phyloP scores from a whole-genome alignment of 2,888 invertebrate species.

The Dicranocentrus wangi region DNA sequence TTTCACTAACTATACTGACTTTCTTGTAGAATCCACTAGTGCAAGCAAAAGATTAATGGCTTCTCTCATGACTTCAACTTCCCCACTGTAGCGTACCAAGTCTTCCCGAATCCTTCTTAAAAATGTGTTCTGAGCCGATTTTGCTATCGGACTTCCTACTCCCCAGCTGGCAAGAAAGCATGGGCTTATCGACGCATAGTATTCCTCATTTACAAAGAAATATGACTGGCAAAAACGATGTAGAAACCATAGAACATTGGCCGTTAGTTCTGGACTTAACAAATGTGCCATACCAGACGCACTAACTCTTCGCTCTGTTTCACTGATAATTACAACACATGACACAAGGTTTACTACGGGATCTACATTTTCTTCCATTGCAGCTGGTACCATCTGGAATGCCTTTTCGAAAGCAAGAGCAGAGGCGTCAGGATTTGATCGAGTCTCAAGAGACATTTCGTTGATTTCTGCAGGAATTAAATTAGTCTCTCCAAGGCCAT shows the following conservation, averaged over 20 bases:
- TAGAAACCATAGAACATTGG: slow-evolving; percentile 86
- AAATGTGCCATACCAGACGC: slow-evolving; percentile 81
- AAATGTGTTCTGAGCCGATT: slow-evolving; percentile 80
- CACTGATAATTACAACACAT: slow-evolving; percentile 83
- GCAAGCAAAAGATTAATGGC: slow-evolving; percentile 80
- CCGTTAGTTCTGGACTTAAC: slow-evolving; percentile 79
- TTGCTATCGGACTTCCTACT: slow-evolving; percentile 80
- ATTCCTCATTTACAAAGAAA: slow-evolving; percentile 80
- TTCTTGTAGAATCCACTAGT: slow-evolving; percentile 77
- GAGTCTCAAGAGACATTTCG: slow-evolving; percentile 59
- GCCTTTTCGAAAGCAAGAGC: slow-evolving; percentile 68
- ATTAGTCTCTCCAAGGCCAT: slow-evolving; percentile 81
- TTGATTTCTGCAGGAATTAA: slow-evolving; percentile 81
- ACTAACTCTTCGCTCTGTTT: slow-evolving; percentile 84
- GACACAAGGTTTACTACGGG: slow-evolving; percentile 77
- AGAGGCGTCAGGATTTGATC: slow-evolving; percentile 62
- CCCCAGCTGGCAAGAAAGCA: slow-evolving; percentile 81
- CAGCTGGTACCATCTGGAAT: slow-evolving; percentile 66
- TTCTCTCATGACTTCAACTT: slow-evolving; percentile 80
- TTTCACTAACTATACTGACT: too few relatives aligned
- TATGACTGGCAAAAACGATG: slow-evolving; percentile 85
- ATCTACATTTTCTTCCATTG: slow-evolving; percentile 64
- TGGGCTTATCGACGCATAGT: slow-evolving; percentile 79
- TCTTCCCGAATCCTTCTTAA: slow-evolving; percentile 81
- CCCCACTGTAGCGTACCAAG: slow-evolving; percentile 79